Evolutionary conservation across 2,113 vertebrate species (phyloP).

Genomic region (Psophia crepitans): DNA sequence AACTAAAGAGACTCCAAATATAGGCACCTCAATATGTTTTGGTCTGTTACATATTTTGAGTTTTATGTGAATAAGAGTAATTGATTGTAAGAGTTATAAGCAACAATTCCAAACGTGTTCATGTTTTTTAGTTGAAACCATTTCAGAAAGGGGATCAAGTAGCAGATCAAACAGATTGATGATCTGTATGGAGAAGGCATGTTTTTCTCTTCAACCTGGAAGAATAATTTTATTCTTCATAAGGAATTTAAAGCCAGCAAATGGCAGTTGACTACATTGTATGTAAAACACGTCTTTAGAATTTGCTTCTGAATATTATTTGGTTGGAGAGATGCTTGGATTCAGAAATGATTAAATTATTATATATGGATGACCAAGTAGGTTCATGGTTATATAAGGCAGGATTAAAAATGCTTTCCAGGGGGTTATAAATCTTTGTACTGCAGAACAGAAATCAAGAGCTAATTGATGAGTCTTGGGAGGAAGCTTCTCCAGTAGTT

Average conservation of each 20-base stretch:
- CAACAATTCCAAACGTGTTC: background rate
- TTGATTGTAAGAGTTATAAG: background rate
- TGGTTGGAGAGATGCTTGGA: background rate
- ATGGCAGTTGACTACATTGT: background rate
- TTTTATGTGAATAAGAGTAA: background rate
- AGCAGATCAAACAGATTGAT: background rate
- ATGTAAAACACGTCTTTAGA: background rate
- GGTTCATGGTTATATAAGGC: constrained; percentile 13
- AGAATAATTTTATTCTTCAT: background rate
- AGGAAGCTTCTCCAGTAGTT: background rate
- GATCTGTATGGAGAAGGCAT: background rate
- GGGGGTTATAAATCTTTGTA: constrained; percentile 5
- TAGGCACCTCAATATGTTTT: background rate
- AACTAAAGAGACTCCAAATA: background rate
- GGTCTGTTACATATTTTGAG: background rate
- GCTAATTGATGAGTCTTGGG: background rate
- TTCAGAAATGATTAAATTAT: background rate
- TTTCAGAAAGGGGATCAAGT: background rate
- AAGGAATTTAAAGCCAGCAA: background rate
- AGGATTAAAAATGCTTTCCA: constrained; percentile 29
- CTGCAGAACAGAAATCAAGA: background rate
- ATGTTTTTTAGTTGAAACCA: background rate
- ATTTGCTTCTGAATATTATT: background rate
- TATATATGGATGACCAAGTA: background rate
- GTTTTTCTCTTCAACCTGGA: background rate